Base-by-base conservation (phyloP, 2,888 invertebrate species). In the Leucoma salicis region DNA sequence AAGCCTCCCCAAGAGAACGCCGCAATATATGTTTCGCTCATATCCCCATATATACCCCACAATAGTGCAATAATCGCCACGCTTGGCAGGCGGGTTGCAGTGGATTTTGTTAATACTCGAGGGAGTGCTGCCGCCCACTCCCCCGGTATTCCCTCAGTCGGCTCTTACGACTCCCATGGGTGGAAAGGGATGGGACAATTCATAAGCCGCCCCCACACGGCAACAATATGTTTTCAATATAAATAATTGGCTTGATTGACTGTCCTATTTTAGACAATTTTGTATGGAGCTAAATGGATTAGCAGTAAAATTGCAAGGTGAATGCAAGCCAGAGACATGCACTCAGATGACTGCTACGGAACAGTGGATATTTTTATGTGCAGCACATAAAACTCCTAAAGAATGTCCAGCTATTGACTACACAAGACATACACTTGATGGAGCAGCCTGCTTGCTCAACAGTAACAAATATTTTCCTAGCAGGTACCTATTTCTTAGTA, bases 401-500 rank as follows among this genome's bases (percentile, higher is more conserved):
- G 99, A 99, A 92, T 99, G 99, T 84, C 97, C 99, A 42, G 99
- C 99, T 39, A 99, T 99, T 78, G 99, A 99, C 86, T 99, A 99
- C 74, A 99, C 99, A 1, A 92, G 99, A 63, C 99, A 99, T 78
- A 99, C 99, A 31, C 91, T 99, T 51, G 99, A 99, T 87, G 99
- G 99, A 21, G 99, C 99, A 53, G 99, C 99, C 53, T 99, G 99
- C 90, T 92, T 99, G 66, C 92, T 99, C 51, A 99, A 99, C 90
- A 99, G 98, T 90, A 99, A 99, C 90, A 99, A 99, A 92, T 99
- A 99, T 88, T 99, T 99, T 89, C 99, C 99, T 51, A 99, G 99
- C 95, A 95, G 97, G 97, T 97, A 87, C 12, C 4, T 6, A n/a
- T n/a, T 10, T 27, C 21, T 8, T 21, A 16, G 16, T 16, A 4